Evolutionary conservation across 2,888 invertebrate genomes (phyloP).

Genomic region (Germaria angustata): DNA sequence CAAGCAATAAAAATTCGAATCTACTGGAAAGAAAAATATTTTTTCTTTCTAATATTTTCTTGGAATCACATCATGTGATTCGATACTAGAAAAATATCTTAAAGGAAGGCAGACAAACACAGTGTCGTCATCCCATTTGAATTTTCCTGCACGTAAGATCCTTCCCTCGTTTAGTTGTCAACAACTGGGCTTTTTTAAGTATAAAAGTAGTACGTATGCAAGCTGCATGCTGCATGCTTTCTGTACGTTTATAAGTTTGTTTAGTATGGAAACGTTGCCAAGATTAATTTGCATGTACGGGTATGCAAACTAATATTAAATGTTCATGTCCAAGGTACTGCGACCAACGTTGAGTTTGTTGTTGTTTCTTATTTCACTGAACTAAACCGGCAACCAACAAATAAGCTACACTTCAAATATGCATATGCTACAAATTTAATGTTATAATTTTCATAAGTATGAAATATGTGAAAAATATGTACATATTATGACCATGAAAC

Average conservation of each 20-base stretch:
- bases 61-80: no score
- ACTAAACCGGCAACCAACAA: slow-evolving; percentile 30
- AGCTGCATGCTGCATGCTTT: neutral
- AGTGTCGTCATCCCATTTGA: no score
- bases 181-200: slow-evolving; percentile 18
- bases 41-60: no score
- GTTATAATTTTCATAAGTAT: no score
- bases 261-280: slow-evolving; percentile 52
- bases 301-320: slow-evolving; percentile 63
- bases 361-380: neutral
- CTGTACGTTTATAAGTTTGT: slow-evolving; percentile 12
- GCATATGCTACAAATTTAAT: no score
- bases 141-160: no score
- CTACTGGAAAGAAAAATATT: no score
- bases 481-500: no score
- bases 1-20: no score
- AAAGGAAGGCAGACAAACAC: no score
- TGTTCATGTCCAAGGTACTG: slow-evolving; percentile 65
- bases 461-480: no score
- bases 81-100: no score
- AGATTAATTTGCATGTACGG: slow-evolving; percentile 65
- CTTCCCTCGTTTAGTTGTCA: slow-evolving; percentile 29
- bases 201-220: slow-evolving; percentile 23
- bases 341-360: slow-evolving; percentile 29
- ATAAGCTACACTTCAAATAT: slow-evolving; percentile 16